These are phyloP conservation scores for Hyposoter didymator DNA, from an alignment of 2,888 invertebrate species.

Conservation along the genomic window DNA sequence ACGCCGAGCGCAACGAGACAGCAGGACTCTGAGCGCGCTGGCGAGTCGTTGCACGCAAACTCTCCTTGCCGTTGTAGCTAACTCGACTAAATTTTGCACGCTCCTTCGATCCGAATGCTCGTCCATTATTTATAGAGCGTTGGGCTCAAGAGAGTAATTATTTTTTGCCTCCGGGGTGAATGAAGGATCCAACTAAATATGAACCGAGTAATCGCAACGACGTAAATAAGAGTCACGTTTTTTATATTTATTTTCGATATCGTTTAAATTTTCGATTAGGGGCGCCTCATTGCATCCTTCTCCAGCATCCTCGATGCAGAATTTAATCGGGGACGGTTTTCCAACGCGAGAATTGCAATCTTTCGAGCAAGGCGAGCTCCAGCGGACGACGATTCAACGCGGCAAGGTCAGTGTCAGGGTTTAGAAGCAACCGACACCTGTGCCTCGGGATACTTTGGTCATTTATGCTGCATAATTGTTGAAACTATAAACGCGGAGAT, in stretches of 20 bases:
- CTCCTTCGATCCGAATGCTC: background rate
- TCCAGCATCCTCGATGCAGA: background rate
- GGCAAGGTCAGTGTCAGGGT: conserved; percentile 67
- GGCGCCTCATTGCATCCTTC: background rate
- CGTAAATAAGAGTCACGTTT: background rate
- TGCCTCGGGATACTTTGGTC: conserved; percentile 65
- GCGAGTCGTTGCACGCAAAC: conserved; percentile 36
- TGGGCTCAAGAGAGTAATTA: background rate
- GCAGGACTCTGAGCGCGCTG: background rate
- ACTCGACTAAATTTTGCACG: conserved; percentile 35
- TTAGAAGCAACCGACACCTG: conserved; percentile 67
- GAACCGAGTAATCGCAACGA: background rate
- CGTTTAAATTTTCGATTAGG: conserved; percentile 2
- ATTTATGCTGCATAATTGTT: conserved; percentile 44
- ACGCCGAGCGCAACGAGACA: conserved; percentile 17
- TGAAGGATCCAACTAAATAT: background rate
- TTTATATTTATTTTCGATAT: background rate
- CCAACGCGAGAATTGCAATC: conserved; percentile 42
- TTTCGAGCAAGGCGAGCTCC: conserved; percentile 1
- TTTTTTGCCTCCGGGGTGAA: background rate
- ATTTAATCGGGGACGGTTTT: background rate
- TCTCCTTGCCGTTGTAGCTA: conserved; percentile 7
- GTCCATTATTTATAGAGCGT: conserved; percentile 15
- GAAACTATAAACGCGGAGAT: conserved; percentile 38
- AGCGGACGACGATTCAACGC: background rate